Base-by-base conservation (phyloP, 2,113 vertebrate genomes). In the Megaceryle torquata region DNA sequence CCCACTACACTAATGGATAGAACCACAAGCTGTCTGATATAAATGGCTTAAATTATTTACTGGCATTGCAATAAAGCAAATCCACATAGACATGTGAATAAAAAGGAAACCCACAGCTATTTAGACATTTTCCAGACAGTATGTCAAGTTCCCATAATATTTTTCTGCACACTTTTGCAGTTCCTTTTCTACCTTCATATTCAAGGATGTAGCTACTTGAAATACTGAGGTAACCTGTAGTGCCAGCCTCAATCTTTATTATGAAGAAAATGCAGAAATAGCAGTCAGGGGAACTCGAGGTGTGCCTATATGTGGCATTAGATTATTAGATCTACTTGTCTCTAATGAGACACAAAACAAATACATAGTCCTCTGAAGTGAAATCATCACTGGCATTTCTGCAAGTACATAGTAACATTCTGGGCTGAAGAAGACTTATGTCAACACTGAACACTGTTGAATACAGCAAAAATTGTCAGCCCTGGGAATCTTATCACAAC, bases 51-150 rank as follows among this genome's bases (percentile, higher is more conserved):
- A 91, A 88, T 95, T 95, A 95, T 89, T 82, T 84, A 91, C n/a
- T 96, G 93, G 91, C 88, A 95, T 64, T 29, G 37, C 80, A 96
- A 94, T 80, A 96, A 96, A 97, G 82, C 67, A 95, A 85, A 91
- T 50, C 75, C 68, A 91, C 76, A 92, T 50, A 25, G 86, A 87
- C 51, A 35, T 50, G 83, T 56, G 64, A 91, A 63, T 75, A 91
- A 93, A 91, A 85, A 78, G 82, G 92, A 97, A 97, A 94, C 48
- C 64, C 88, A 88, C 77, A 76, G 85, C 20, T 97, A 92, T 92
- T 87, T 91, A 96, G 89, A 88, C 69, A 31, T 81, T 96, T 95
- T 96, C 85, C 94, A 93, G 82, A 94, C 87, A 76, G 37, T 88
- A 83, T 86, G 85, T 91, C 86, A 89, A 76, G 79, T 89, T 92